phyloP scores from a whole-genome alignment of 2,113 vertebrate species.

The Gopherus flavomarginatus region DNA sequence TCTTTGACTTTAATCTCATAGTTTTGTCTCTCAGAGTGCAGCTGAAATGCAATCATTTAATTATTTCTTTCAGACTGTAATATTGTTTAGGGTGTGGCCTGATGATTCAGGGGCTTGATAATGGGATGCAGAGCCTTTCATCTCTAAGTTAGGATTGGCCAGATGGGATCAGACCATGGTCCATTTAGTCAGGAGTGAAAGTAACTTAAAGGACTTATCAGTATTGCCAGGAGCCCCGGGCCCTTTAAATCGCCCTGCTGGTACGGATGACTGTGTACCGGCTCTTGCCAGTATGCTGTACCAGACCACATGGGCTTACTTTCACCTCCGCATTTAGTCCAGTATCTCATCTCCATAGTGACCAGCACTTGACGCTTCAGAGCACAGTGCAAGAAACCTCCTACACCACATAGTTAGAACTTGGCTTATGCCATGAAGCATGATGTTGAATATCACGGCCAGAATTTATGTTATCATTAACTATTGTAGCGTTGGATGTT shows the following conservation, averaged over 20 bases:
- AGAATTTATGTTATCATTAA: not conserved
- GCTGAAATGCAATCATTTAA: not conserved
- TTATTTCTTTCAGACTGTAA: too few species aligned
- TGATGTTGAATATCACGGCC: not conserved
- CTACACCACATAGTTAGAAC: not conserved
- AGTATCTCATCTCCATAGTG: not conserved
- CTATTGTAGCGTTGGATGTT: rapidly evolving
- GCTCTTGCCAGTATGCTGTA: too few species aligned
- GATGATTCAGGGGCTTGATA: not conserved
- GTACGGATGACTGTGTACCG: too few species aligned
- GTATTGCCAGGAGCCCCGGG: too few species aligned
- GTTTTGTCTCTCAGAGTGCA: not conserved
- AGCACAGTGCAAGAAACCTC: not conserved
- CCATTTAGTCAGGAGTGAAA: not conserved
- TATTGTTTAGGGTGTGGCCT: not conserved
- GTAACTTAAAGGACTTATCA: too few species aligned
- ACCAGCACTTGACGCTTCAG: not conserved
- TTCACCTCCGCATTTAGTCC: not conserved
- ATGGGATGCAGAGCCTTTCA: not conserved
- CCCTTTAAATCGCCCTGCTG: too few species aligned
- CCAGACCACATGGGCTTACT: too few species aligned
- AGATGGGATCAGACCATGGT: not conserved
- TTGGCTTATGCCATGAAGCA: not conserved
- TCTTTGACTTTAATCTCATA: not conserved
- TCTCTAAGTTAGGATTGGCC: not conserved